Percentiles rank a stretch among this genome's conserved stretches.
Conservation (phyloP, 2,797 vertebrate species). For the Octomys mimax region DNA sequence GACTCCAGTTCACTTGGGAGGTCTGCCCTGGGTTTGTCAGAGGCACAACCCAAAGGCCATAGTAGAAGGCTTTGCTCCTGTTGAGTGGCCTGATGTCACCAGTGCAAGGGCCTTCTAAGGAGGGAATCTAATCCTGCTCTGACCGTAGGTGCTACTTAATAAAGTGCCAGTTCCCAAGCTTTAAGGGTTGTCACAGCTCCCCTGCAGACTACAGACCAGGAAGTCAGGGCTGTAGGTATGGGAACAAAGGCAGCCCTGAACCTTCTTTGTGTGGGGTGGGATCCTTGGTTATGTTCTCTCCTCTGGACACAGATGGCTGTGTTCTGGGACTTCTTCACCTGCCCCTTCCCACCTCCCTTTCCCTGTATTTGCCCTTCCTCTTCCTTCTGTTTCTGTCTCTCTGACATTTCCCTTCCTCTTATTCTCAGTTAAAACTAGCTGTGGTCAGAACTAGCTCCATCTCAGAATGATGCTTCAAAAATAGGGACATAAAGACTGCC, state of each 20-base stretch:
- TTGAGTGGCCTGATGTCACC: neutral
- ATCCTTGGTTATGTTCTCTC: neutral
- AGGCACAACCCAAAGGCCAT: accelerated
- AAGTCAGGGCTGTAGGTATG: neutral
- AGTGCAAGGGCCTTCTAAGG: neutral
- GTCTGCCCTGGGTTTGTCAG: neutral
- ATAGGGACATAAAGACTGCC: neutral
- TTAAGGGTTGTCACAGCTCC: neutral
- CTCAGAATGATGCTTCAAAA: slow-evolving; percentile 4
- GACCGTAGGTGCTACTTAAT: neutral
- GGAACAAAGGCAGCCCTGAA: too few species aligned
- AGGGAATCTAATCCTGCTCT: neutral
- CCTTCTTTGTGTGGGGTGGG: accelerated
- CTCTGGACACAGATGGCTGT: too few species aligned
- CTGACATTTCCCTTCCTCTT: neutral
- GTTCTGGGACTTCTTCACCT: neutral
- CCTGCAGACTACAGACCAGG: neutral
- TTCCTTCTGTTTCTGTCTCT: neutral
- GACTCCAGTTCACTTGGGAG: neutral
- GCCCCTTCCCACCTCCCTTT: neutral
- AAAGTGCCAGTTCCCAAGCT: neutral
- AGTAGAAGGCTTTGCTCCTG: neutral
- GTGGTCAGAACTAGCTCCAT: neutral
- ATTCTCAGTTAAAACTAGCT: neutral
- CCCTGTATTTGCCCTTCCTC: neutral